These are phyloP conservation scores for Tholera decimalis DNA, from an alignment of 2,888 invertebrate genomes.

Conservation along the genomic window DNA sequence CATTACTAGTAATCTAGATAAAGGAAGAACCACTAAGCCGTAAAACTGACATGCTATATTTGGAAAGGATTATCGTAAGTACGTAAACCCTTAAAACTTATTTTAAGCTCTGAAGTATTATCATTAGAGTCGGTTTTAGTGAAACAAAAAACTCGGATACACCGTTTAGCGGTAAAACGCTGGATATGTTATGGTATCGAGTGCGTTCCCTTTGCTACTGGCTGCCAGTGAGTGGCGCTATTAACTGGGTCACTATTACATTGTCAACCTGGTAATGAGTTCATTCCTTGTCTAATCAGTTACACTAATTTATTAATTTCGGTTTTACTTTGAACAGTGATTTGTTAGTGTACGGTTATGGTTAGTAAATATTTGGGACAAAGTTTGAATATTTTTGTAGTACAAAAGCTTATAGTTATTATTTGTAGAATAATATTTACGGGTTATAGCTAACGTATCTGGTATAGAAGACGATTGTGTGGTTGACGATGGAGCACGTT, in stretches of 20 bases:
- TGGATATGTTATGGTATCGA: constrained; percentile 32
- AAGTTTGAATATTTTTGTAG: background rate
- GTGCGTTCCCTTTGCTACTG: constrained; percentile 26
- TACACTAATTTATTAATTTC: constrained; percentile 45
- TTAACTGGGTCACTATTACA: constrained; percentile 54
- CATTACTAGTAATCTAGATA: constrained; percentile 24
- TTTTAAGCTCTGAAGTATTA: background rate
- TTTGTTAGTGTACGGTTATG: constrained; percentile 15
- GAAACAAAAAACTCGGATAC: background rate
- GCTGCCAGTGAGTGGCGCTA: constrained; percentile 44
- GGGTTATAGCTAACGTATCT: too few relatives aligned
- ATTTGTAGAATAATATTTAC: too few relatives aligned
- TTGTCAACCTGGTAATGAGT: constrained; percentile 52
- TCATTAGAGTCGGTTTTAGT: background rate
- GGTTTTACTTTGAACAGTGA: constrained; percentile 43
- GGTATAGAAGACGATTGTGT: too few relatives aligned
- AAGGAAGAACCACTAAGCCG: constrained; percentile 1
- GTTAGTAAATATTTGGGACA: background rate
- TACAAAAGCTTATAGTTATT: too few relatives aligned
- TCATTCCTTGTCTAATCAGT: constrained; percentile 52
- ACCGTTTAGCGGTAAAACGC: background rate
- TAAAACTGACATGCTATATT: background rate
- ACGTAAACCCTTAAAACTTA: background rate
- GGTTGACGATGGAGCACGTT: background rate
- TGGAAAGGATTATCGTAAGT: background rate